Evolutionary conservation across 1,140 invertebrate genomes (phyloP), one percentile per base, ranked within the genome.

Genomic region (Rhizoglyphus robini): DNA sequence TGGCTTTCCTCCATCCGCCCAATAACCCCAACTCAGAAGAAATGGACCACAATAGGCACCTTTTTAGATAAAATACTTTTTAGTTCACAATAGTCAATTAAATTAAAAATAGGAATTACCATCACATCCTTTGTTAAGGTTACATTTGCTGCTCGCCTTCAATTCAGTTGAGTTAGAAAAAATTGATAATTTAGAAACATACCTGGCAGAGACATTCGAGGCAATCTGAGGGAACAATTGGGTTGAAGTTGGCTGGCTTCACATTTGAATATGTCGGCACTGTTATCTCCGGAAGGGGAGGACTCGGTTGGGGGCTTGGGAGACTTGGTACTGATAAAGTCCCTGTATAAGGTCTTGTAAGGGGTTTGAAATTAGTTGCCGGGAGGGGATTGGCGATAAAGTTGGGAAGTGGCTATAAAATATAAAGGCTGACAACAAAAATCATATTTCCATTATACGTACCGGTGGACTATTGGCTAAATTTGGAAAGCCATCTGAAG

Each of bases 21-120:
- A 70, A 71, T 90, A 92, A 0, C 81, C 81, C 86, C 86, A 87
- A 0, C 88, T 90, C 67, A 92, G 88, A 38, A 82, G 80, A 77
- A 90, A 91, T 11, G 88, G 82, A 0, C 88, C 88, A 69, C 88
- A 91, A 48, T 63, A 69, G n/a, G 67, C 29, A 8, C 65, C 41
- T 47, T 3, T 18, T n/a, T 5, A 41, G 20, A 65, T 29, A 11
- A 13, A 46, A 23, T 20, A 18, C 11, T 23, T 20, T 66, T 15
- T 11, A 60, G 61, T 66, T 11, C 5, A 8, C 4, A 15, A 13
- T 31, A 13, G 13, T 63, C 11, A 13, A 65, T 18, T 5, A 5
- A 5, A 11, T 5, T 66, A 4, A 36, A 29, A n/a, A n/a, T n/a
- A n/a, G n/a, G n/a, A n/a, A 3, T 64, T 61, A 20, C 59, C 59